Evolutionary conservation across 2,888 invertebrate species (phyloP).

Genomic region (Meghimatium bilineatum): DNA sequence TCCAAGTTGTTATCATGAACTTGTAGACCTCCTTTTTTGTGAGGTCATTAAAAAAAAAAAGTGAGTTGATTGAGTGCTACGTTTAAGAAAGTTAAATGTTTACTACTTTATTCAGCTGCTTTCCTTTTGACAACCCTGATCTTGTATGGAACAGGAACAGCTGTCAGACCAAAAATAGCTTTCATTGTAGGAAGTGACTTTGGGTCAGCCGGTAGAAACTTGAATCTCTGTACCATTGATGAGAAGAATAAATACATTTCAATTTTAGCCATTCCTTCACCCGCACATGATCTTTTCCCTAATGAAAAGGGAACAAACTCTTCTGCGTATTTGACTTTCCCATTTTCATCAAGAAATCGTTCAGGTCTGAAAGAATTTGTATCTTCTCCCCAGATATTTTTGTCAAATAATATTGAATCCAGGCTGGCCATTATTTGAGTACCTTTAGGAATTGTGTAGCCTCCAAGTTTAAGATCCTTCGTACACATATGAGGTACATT

Average conservation of each 20-base stretch:
- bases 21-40: too few relatives aligned
- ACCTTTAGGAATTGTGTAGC: slow-evolving; percentile 20
- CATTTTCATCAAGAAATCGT: slow-evolving; percentile 58
- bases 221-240: slow-evolving; percentile 20
- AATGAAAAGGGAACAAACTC: slow-evolving; percentile 32
- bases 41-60: too few relatives aligned
- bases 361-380: slow-evolving; percentile 62
- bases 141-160: neutral
- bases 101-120: neutral
- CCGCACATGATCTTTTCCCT: slow-evolving; percentile 8
- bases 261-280: slow-evolving; percentile 24
- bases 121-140: neutral
- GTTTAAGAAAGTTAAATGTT: neutral
- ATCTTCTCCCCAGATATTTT: slow-evolving; percentile 56
- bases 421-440: neutral
- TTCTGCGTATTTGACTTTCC: slow-evolving; percentile 20
- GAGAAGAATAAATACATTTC: slow-evolving; percentile 6
- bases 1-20: too few relatives aligned
- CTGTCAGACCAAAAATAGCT: neutral
- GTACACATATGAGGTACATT: neutral
- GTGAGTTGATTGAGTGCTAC: too few relatives aligned
- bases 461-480: neutral
- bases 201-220: slow-evolving; percentile 3
- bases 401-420: slow-evolving; percentile 19
- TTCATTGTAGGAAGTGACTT: neutral